Base-by-base conservation (phyloP, 2,888 invertebrate species). In the Sisyra nigra region DNA sequence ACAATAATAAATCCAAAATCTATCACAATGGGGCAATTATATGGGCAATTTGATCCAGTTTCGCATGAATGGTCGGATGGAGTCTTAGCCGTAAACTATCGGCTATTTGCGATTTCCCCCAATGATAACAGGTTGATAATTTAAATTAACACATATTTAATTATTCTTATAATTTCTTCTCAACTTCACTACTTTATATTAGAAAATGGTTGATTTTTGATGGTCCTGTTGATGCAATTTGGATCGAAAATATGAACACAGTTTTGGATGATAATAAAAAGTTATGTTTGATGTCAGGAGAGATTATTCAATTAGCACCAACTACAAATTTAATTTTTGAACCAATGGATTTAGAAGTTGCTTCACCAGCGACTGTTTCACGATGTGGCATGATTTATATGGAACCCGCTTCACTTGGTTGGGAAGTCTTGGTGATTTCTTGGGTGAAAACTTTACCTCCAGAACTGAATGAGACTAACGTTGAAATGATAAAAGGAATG, bases 171-270 rank as follows among this genome's bases (percentile, higher is more conserved):
- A n/a, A n/a, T n/a, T n/a, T n/a, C n/a, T n/a, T n/a, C n/a, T n/a
- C n/a, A n/a, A n/a, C n/a, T n/a, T n/a, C n/a, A n/a, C n/a, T n/a
- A n/a, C n/a, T n/a, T n/a, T n/a, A n/a, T n/a, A n/a, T n/a, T 52
- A 77, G 93, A 47, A 93, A 94, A 58, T 96, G 94, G 94, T 67
- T 96, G 19, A 69, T 96, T 43, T 93, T 94, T 60, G 94, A 96
- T 61, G 96, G 94, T 0, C 93, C 94, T 0, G 88, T 96, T 1
- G 94, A 96, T 62, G 89, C 93, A 0, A 79, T 92, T 29, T 94
- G 94, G 94, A 92, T 93, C 51, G 94, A 96, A 63, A 94, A 92
- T 57, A 80, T 96, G 75, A 94, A 93, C 57, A 93, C 93, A 0
- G 93, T 94, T 2, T 63, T 96, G 45, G 94, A 96, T 55, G 94